Evolutionary conservation across 2,888 invertebrate species (phyloP).

Genomic region (Perithous albicinctus): DNA sequence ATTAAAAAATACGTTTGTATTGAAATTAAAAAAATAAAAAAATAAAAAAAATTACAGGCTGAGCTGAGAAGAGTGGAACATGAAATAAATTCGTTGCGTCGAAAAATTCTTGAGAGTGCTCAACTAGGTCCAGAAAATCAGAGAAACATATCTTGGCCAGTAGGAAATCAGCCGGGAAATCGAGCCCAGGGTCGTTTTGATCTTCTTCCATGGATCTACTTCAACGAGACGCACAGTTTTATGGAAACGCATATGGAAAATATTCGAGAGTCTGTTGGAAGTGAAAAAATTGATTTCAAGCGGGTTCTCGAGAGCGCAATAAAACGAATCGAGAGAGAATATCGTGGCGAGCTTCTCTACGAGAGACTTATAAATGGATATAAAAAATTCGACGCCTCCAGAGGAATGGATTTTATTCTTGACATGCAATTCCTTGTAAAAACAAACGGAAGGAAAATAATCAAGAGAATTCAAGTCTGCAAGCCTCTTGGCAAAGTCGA

Average conservation of each 20-base stretch:
- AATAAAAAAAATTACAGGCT: too few relatives aligned
- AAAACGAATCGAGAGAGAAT: conserved; percentile 85
- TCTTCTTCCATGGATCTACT: conserved; percentile 93
- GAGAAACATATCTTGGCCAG: conserved; percentile 88
- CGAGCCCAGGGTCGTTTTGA: conserved; percentile 92
- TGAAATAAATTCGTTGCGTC: conserved; percentile 84
- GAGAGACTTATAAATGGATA: conserved; percentile 89
- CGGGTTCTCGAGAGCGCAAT: conserved; percentile 86
- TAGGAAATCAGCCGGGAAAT: conserved; percentile 89
- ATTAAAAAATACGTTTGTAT: too few relatives aligned
- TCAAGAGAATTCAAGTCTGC: conserved; percentile 91
- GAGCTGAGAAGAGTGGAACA: conserved; percentile 82
- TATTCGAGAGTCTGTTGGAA: conserved; percentile 88
- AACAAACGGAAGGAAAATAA: conserved; percentile 84
- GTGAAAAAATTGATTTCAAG: conserved; percentile 90
- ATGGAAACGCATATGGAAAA: conserved; percentile 92
- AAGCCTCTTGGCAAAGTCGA: conserved; percentile 95
- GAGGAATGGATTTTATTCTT: conserved; percentile 94
- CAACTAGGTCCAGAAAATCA: conserved; percentile 83
- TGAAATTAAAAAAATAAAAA: too few relatives aligned
- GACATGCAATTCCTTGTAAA: conserved; percentile 88
- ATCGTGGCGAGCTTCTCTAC: conserved; percentile 86
- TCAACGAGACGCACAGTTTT: conserved; percentile 93
- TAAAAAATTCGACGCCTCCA: conserved; percentile 91
- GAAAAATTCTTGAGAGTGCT: conserved; percentile 84